phyloP scores from a whole-genome alignment of 2,113 vertebrate genomes.

The Atherinomorus stipes region DNA sequence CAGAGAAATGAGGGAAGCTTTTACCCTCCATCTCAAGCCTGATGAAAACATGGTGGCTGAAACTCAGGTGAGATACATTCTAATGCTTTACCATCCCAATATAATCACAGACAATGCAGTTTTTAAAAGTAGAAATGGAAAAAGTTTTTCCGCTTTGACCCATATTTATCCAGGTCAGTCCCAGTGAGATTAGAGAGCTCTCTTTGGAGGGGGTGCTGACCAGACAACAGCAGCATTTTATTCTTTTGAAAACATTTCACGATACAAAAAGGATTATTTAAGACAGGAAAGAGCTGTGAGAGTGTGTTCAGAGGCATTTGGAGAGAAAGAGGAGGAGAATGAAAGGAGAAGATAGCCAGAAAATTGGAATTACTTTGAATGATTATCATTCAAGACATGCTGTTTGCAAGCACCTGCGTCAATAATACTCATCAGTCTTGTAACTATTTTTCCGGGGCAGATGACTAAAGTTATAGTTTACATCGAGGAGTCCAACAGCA shows the following conservation, averaged over 20 bases:
- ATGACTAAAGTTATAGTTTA: slow-evolving; percentile 91
- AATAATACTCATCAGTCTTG: background rate
- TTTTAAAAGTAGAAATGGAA: slow-evolving; percentile 21
- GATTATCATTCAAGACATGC: background rate
- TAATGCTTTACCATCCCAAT: background rate
- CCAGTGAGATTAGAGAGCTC: slow-evolving; percentile 43
- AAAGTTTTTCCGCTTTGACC: slow-evolving; percentile 32
- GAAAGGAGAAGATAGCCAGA: background rate
- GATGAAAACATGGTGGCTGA: slow-evolving; percentile 96
- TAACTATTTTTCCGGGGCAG: slow-evolving; percentile 73
- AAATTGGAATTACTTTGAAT: slow-evolving; percentile 17
- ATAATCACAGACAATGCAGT: slow-evolving; percentile 10
- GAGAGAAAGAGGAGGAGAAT: slow-evolving; percentile 10
- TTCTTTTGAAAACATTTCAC: slow-evolving; percentile 50
- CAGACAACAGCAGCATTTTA: slow-evolving; percentile 48
- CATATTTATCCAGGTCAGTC: slow-evolving; percentile 51
- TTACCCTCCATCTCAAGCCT: slow-evolving; percentile 93
- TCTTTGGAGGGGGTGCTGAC: slow-evolving; percentile 30
- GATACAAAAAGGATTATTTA: slow-evolving; percentile 59
- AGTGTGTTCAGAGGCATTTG: background rate
- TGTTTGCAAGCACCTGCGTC: slow-evolving; percentile 1
- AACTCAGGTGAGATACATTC: slow-evolving; percentile 84
- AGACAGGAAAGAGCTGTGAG: background rate
- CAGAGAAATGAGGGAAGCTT: slow-evolving; percentile 94
- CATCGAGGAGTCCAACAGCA: slow-evolving; percentile 92